Evolutionary conservation across 2,888 invertebrate species (phyloP).

Genomic region (Erebia epiphron): DNA sequence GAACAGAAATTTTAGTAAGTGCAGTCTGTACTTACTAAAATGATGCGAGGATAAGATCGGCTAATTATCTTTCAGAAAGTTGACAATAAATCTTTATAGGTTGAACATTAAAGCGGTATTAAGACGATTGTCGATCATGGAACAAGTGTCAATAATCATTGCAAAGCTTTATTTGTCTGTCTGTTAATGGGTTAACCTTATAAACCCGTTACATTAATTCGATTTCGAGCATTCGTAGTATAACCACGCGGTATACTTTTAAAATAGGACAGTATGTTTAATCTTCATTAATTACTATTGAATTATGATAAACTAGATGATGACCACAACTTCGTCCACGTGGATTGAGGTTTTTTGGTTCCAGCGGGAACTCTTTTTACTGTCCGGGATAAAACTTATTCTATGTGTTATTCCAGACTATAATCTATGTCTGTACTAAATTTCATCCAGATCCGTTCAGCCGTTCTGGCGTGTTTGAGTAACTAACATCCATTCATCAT

Average conservation of each 20-base stretch:
- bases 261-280: not conserved
- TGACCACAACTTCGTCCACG: no score
- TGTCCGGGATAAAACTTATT: no score
- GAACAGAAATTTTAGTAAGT: no score
- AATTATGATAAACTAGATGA: not conserved
- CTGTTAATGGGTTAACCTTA: slow-evolving; percentile 17
- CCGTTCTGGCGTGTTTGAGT: no score
- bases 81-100: not conserved
- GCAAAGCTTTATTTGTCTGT: slow-evolving; percentile 21
- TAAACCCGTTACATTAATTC: slow-evolving; percentile 29
- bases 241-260: slow-evolving; percentile 7
- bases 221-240: slow-evolving; percentile 19
- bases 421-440: no score
- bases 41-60: not conserved
- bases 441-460: no score
- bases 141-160: slow-evolving; percentile 13
- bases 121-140: slow-evolving; percentile 9
- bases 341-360: no score
- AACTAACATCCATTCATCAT: no score
- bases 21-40: no score
- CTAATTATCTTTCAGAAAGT: not conserved
- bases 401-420: no score
- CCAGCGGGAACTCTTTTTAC: no score
- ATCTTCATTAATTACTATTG: no score
- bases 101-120: not conserved